Conservation (phyloP, 1,140 invertebrate genomes). For the Monochamus saltuarius region DNA sequence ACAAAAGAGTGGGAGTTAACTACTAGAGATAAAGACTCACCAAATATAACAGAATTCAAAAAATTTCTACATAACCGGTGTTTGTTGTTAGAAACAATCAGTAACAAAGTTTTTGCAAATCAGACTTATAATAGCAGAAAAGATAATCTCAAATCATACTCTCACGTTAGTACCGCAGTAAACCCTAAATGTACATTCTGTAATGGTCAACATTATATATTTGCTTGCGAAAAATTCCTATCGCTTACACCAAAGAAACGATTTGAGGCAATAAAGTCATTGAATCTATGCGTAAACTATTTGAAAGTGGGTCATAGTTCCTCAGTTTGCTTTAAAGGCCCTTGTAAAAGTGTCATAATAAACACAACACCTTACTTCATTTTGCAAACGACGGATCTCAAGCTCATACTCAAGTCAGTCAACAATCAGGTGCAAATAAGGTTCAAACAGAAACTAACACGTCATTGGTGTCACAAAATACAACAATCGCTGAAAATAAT, state of each 20-base stretch:
- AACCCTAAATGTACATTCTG: too few species aligned
- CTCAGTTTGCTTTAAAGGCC: too few species aligned
- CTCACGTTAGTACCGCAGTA: too few species aligned
- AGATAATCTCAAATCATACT: too few species aligned
- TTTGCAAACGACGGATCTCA: too few species aligned
- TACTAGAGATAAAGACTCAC: slow-evolving; percentile 12
- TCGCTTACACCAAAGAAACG: neutral
- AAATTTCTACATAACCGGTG: slow-evolving; percentile 13
- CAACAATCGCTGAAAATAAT: slow-evolving; percentile 3
- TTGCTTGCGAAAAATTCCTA: slow-evolving; percentile 6
- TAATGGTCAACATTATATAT: neutral
- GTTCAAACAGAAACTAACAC: too few species aligned
- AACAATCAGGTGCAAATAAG: too few species aligned
- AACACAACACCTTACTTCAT: too few species aligned
- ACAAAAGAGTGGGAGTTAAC: slow-evolving; percentile 22
- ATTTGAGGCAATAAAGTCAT: neutral
- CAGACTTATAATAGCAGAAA: too few species aligned
- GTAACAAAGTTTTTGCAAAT: slow-evolving; percentile 4
- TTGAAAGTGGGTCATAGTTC: too few species aligned
- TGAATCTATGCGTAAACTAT: neutral
- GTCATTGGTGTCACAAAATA: neutral
- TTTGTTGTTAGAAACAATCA: slow-evolving; percentile 12
- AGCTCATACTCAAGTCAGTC: too few species aligned
- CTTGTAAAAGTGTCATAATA: too few species aligned
- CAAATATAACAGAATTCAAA: slow-evolving; percentile 1